Percentiles rank a stretch among this genome's conserved stretches.
Evolutionary conservation across 2,113 vertebrate species (phyloP).

Genomic region (Monopterus albus): DNA sequence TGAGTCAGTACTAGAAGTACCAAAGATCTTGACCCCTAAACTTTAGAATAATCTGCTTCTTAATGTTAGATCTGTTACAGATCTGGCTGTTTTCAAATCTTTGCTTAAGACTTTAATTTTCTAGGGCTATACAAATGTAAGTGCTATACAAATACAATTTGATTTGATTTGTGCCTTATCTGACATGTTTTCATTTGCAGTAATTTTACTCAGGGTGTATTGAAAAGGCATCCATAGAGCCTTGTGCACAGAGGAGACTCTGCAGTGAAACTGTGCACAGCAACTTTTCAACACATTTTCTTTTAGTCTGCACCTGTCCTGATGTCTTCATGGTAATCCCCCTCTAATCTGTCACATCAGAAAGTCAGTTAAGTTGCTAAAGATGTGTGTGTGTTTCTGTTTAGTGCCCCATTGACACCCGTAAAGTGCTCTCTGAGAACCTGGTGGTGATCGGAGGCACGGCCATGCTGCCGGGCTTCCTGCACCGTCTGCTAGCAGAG

Average conservation of each 20-base stretch:
- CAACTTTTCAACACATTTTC: not conserved
- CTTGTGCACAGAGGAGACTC: not conserved
- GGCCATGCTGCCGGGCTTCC: constrained; percentile 94
- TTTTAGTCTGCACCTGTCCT: constrained; percentile 10
- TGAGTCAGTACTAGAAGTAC: no score
- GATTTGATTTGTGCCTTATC: no score
- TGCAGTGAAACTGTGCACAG: not conserved
- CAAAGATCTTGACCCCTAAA: no score
- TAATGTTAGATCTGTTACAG: no score
- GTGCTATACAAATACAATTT: no score
- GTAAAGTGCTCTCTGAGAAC: constrained; percentile 96
- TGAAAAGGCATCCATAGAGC: not conserved
- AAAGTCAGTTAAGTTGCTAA: not conserved
- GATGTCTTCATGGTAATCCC: no score
- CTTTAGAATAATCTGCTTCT: no score
- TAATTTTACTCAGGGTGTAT: not conserved
- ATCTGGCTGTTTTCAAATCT: no score
- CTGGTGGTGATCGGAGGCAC: constrained; percentile 95
- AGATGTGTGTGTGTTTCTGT: not conserved
- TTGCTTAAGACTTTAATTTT: no score
- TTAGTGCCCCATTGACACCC: constrained; percentile 96
- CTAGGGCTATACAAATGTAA: no score
- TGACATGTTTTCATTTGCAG: no score
- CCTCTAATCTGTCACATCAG: no score
- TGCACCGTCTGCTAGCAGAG: constrained; percentile 93